A percentile compares a stretch with the other conserved stretches of the same genome.
Conservation (phyloP, 1,140 invertebrate species). For the Drosophila nasuta region DNA sequence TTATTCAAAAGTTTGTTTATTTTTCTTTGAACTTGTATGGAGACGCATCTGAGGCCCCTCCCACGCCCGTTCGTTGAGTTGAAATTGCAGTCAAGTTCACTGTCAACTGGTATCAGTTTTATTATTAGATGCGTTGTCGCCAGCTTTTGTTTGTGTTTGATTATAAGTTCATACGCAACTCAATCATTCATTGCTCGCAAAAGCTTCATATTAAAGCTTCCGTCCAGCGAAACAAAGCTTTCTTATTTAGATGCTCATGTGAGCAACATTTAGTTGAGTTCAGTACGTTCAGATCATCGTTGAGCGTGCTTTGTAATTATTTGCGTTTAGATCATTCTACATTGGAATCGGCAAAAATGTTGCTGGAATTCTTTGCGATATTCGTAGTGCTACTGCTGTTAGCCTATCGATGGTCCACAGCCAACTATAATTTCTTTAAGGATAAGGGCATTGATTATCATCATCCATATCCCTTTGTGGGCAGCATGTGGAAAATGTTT, state of each 20-base stretch:
- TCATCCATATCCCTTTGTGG: conserved; percentile 66
- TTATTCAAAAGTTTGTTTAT: no score
- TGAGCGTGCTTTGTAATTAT: not conserved
- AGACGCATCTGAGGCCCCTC: not conserved
- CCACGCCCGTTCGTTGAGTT: not conserved
- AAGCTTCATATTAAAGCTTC: conserved; percentile 33
- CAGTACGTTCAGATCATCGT: conserved; percentile 9
- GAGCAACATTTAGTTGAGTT: conserved; percentile 20
- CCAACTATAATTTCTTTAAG: conserved; percentile 71
- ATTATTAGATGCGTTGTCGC: conserved; percentile 1
- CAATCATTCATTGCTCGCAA: conserved; percentile 15
- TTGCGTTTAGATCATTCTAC: not conserved
- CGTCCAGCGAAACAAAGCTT: conserved; percentile 4
- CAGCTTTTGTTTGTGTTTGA: conserved; percentile 10
- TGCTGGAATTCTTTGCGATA: conserved; percentile 60
- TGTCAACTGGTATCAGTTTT: conserved; percentile 6
- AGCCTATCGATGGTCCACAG: conserved; percentile 68
- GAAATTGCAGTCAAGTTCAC: conserved; percentile 29
- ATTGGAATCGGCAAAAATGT: conserved; percentile 45
- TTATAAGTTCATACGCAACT: conserved; percentile 11
- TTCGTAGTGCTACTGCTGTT: conserved; percentile 44
- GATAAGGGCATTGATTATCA: conserved; percentile 57
- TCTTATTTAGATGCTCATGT: not conserved
- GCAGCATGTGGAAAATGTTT: conserved; percentile 58
- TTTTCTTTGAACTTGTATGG: no score